Evolutionary conservation across 2,797 vertebrate genomes (phyloP).

Genomic region (Sardinella longiceps): DNA sequence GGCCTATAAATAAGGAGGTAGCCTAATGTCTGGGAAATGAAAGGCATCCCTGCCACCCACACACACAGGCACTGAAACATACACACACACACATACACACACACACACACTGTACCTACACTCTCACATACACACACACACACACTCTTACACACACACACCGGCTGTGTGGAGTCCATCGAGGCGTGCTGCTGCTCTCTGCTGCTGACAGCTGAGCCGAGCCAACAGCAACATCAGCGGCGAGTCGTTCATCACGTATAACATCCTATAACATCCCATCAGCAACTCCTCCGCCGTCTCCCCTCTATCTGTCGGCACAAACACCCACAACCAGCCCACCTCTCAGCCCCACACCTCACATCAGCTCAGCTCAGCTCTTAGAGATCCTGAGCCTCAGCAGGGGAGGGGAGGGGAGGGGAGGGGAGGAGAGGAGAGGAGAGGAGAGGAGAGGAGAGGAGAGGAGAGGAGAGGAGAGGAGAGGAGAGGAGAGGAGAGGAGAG

Average conservation of each 20-base stretch:
- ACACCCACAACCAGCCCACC: neutral
- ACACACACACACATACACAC: too few species aligned
- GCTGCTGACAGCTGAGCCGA: neutral
- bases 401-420: too few species aligned
- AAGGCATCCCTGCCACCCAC: neutral
- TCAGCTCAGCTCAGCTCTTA: neutral
- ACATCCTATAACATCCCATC: neutral
- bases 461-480: too few species aligned
- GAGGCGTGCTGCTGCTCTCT: neutral
- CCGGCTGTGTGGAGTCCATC: neutral
- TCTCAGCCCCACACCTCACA: too few species aligned
- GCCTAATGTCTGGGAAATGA: neutral
- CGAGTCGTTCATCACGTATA: neutral
- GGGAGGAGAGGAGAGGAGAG: too few species aligned
- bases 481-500: too few species aligned
- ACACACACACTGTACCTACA: too few species aligned
- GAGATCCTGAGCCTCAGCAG: neutral
- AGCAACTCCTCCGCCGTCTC: neutral
- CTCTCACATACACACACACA: too few species aligned
- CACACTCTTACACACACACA: too few species aligned
- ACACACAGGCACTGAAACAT: too few species aligned
- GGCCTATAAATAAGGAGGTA: neutral
- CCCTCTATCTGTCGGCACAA: neutral
- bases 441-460: too few species aligned
- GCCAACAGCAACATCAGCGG: neutral